Evolutionary conservation across 2,113 vertebrate species (phyloP).

Genomic region (Eulemur macaco): DNA sequence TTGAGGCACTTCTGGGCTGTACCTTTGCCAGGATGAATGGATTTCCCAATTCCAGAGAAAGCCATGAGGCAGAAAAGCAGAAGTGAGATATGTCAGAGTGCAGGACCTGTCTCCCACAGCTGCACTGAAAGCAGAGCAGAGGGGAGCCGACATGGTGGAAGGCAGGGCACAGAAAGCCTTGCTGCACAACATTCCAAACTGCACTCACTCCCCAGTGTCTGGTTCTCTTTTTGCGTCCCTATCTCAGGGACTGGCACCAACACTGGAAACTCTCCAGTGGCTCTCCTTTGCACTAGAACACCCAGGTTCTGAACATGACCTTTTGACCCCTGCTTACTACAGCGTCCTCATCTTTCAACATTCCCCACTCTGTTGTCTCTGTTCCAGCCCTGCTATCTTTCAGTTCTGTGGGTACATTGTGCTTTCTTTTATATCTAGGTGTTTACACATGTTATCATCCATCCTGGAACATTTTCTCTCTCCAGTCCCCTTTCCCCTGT

Average conservation of each 20-base stretch:
- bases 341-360: neutral
- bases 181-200: neutral
- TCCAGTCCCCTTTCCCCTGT: neutral
- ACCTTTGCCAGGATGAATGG: neutral
- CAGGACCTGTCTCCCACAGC: neutral
- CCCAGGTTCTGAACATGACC: neutral
- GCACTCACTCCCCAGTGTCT: neutral
- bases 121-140: neutral
- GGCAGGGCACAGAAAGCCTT: neutral
- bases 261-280: neutral
- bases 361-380: neutral
- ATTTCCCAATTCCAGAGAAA: neutral
- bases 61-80: neutral
- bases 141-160: neutral
- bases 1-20: neutral
- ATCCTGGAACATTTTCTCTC: neutral
- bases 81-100: neutral
- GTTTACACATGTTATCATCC: neutral
- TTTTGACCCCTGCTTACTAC: neutral
- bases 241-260: neutral
- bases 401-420: neutral
- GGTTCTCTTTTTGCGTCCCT: neutral
- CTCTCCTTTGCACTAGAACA: neutral
- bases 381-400: neutral
- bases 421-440: neutral